Percentiles rank a stretch among this genome's conserved stretches.
Conservation (phyloP, 2,797 vertebrate genomes). For the Heteromormyrus szaboi region DNA sequence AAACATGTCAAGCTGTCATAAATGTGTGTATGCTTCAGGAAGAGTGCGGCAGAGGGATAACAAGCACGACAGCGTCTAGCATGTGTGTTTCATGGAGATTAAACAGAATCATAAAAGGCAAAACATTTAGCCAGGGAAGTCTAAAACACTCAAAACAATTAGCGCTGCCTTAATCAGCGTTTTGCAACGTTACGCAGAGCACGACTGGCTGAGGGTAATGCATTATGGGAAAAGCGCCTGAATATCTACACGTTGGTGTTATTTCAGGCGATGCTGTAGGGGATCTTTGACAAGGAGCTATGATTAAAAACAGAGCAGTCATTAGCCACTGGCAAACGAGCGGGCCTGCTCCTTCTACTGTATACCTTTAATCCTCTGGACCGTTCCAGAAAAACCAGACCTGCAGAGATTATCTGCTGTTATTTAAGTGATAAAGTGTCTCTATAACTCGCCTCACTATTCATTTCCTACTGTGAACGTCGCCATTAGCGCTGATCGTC, state of each 20-base stretch:
- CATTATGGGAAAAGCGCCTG: constrained; percentile 9
- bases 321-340: not conserved
- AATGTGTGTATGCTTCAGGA: not conserved
- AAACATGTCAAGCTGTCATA: not conserved
- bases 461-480: not conserved
- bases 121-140: not conserved
- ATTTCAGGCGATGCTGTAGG: not conserved
- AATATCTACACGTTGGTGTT: constrained; percentile 7
- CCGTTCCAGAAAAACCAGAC: constrained; percentile 1
- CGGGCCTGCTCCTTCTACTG: not conserved
- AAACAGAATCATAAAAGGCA: not conserved
- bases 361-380: constrained; percentile 13
- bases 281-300: not conserved
- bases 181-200: not conserved
- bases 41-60: not conserved
- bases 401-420: constrained; percentile 16
- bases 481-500: not conserved
- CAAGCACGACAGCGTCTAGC: not conserved
- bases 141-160: not conserved
- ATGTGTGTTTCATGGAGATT: not conserved
- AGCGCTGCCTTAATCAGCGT: not conserved
- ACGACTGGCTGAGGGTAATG: not conserved
- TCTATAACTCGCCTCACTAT: not conserved
- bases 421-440: constrained; percentile 16
- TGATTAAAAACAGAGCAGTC: constrained; percentile 19